Percentiles rank a stretch among this genome's conserved stretches.
phyloP scores from a whole-genome alignment of 2,888 invertebrate species.

The Amorpha juglandis region DNA sequence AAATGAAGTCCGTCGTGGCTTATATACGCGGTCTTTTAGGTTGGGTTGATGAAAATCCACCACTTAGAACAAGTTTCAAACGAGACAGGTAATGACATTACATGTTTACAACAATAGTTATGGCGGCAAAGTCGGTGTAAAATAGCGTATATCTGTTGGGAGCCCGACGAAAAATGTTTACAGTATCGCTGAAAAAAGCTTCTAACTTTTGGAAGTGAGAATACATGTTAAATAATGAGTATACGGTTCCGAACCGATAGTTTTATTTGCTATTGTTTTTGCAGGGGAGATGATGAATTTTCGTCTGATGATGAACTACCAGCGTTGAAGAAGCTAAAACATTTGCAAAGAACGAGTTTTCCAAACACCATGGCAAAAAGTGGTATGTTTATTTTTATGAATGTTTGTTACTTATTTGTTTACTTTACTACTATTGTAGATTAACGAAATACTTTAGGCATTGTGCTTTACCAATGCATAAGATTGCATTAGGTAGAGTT shows the following conservation, averaged over 20 bases:
- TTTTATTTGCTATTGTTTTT: constrained; percentile 47
- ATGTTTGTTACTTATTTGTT: no score
- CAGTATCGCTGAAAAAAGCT: constrained; percentile 66
- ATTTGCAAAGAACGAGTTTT: constrained; percentile 63
- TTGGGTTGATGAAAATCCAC: constrained; percentile 63
- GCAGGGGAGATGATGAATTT: constrained; percentile 71
- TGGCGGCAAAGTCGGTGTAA: constrained; percentile 77
- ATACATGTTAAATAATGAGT: constrained; percentile 14
- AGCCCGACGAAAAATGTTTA: constrained; percentile 57
- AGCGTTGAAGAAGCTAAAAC: constrained; percentile 68
- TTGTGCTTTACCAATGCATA: no score
- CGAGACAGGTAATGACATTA: constrained; percentile 80
- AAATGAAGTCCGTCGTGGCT: constrained; percentile 77
- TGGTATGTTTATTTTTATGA: constrained; percentile 50
- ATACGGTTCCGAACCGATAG: neutral
- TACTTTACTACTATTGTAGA: neutral
- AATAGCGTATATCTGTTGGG: constrained; percentile 41
- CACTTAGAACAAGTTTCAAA: constrained; percentile 67
- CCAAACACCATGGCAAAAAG: constrained; percentile 66
- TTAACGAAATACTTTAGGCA: neutral
- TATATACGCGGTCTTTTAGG: constrained; percentile 73
- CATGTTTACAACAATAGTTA: constrained; percentile 79
- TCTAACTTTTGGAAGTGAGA: constrained; percentile 75
- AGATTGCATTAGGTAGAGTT: no score
- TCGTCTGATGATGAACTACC: constrained; percentile 73